phyloP scores from a whole-genome alignment of 2,888 invertebrate species.

The Melangyna quadrimaculata region DNA sequence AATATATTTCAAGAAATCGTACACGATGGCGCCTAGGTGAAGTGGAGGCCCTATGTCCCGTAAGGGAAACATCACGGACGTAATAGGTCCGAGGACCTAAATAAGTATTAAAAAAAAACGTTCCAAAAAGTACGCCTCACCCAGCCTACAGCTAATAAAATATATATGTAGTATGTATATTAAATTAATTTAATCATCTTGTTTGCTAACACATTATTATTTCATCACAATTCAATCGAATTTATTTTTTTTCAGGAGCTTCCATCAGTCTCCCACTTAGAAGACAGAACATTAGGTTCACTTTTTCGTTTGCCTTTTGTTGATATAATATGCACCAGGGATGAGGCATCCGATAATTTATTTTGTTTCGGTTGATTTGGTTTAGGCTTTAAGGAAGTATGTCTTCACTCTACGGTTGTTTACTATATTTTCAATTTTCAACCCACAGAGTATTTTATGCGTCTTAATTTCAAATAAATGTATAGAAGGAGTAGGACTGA shows the following conservation, averaged over 20 bases:
- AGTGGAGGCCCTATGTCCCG: too few species aligned
- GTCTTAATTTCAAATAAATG: slow-evolving; percentile 1
- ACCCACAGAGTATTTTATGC: not conserved
- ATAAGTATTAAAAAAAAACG: not conserved
- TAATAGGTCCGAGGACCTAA: too few species aligned
- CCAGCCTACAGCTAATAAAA: not conserved
- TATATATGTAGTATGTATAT: too few species aligned
- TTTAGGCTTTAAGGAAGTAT: not conserved
- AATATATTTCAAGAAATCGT: too few species aligned
- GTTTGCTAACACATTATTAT: not conserved
- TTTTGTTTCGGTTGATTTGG: not conserved
- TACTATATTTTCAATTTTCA: slow-evolving; percentile 21
- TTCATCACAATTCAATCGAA: not conserved
- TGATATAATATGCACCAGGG: not conserved
- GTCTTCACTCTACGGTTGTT: not conserved
- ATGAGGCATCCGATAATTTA: not conserved
- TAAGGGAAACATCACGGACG: too few species aligned
- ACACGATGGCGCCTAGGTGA: too few species aligned
- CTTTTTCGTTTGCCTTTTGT: not conserved
- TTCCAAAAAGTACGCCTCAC: not conserved
- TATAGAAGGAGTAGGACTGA: not conserved
- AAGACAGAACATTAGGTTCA: too few species aligned
- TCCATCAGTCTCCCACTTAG: too few species aligned
- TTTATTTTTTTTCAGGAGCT: not conserved
- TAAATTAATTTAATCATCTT: not conserved